These are phyloP conservation scores for Sesia apiformis DNA, from an alignment of 2,888 invertebrate genomes.

Conservation along the genomic window DNA sequence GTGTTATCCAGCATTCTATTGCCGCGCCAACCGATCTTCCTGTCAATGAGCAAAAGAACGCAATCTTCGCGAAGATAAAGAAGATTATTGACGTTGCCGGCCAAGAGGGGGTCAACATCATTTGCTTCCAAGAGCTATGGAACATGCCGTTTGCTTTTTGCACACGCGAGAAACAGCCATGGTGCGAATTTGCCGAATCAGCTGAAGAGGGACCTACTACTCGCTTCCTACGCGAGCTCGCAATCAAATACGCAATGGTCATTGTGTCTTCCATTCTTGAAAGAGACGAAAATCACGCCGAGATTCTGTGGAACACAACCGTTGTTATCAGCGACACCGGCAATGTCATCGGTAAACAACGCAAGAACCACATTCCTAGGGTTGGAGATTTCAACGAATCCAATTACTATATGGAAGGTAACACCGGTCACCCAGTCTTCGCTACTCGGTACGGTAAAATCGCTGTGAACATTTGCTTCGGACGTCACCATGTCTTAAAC, in stretches of 20 bases:
- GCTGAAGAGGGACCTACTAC: slow-evolving; percentile 93
- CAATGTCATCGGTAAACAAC: slow-evolving; percentile 92
- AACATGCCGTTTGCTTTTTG: slow-evolving; percentile 99
- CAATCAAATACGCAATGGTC: slow-evolving; percentile 91
- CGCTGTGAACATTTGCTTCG: slow-evolving; percentile 97
- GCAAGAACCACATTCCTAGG: slow-evolving; percentile 98
- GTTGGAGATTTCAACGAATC: slow-evolving; percentile 99
- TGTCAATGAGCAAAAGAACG: slow-evolving; percentile 85
- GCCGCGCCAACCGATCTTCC: slow-evolving; percentile 85
- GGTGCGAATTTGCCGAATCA: slow-evolving; percentile 98
- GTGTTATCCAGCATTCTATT: slow-evolving; percentile 91
- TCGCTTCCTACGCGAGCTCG: slow-evolving; percentile 84
- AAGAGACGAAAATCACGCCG: slow-evolving; percentile 89
- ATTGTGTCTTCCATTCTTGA: slow-evolving; percentile 97
- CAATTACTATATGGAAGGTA: slow-evolving; percentile 97
- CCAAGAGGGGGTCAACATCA: slow-evolving; percentile 86
- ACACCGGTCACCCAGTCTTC: slow-evolving; percentile 96
- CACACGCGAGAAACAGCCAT: slow-evolving; percentile 95
- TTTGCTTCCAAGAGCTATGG: slow-evolving; percentile 99
- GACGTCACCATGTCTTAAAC: slow-evolving; percentile 97
- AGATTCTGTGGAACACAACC: slow-evolving; percentile 96
- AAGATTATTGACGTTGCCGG: slow-evolving; percentile 89
- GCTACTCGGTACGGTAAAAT: slow-evolving; percentile 90
- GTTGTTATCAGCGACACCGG: slow-evolving; percentile 95
- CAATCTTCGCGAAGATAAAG: slow-evolving; percentile 84